phyloP scores from a whole-genome alignment of 2,797 vertebrate genomes.

The Brachymystax lenok region DNA sequence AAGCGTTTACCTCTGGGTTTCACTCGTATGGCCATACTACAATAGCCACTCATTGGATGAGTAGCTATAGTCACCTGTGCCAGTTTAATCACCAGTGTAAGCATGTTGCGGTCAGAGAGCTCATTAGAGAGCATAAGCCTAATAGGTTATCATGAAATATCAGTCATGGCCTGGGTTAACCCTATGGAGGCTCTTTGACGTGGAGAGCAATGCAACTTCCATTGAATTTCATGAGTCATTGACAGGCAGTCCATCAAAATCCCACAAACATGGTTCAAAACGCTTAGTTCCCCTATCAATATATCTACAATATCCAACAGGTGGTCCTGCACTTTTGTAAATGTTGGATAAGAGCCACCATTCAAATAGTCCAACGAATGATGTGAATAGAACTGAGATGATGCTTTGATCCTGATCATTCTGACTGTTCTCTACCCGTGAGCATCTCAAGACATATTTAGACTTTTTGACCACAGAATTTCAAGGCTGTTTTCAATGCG shows the following conservation, averaged over 20 bases:
- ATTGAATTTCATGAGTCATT: background rate
- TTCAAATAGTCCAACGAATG: background rate
- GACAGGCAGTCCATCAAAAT: background rate
- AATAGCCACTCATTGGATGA: too few relatives aligned
- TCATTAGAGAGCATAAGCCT: background rate
- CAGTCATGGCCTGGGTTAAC: background rate
- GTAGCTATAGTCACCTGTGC: too few relatives aligned
- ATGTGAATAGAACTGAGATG: background rate
- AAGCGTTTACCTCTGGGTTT: background rate
- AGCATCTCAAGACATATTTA: background rate
- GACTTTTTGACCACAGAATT: background rate
- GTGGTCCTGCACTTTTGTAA: background rate
- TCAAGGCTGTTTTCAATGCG: too few relatives aligned
- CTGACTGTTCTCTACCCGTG: background rate
- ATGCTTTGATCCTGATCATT: background rate
- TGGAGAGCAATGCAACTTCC: background rate
- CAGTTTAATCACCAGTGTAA: too few relatives aligned
- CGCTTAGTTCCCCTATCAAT: too few relatives aligned
- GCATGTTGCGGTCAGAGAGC: background rate
- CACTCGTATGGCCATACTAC: too few relatives aligned
- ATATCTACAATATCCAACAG: background rate
- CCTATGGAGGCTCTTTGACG: background rate
- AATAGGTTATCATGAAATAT: background rate
- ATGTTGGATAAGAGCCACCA: background rate
- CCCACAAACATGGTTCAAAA: background rate